These are phyloP conservation scores for Lamellibrachia columna DNA, from an alignment of 2,888 invertebrate species.

Conservation along the genomic window DNA sequence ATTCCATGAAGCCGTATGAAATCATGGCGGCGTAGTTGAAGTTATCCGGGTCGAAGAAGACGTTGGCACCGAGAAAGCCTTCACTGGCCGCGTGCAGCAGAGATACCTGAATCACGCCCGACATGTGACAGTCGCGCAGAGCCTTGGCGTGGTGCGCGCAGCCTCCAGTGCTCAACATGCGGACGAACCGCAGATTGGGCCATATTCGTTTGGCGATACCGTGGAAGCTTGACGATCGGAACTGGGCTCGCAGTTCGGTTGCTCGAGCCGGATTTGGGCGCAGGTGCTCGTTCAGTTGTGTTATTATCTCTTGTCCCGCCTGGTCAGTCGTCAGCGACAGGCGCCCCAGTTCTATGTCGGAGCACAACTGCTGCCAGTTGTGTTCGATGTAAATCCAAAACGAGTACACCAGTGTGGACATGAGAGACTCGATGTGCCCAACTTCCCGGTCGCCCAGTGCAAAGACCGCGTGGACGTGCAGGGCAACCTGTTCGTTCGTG, in stretches of 20 bases:
- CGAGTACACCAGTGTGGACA: constrained; percentile 42
- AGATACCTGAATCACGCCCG: constrained; percentile 38
- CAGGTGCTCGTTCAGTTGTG: constrained; percentile 21
- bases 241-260: constrained; percentile 51
- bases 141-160: constrained; percentile 38
- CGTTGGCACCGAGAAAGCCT: constrained; percentile 49
- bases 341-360: constrained; percentile 40
- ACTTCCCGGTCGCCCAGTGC: constrained; percentile 40
- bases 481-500: constrained; percentile 37
- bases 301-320: not conserved
- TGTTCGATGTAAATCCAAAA: constrained; percentile 41
- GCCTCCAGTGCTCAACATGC: constrained; percentile 42
- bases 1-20: constrained; percentile 41
- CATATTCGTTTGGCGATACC: constrained; percentile 46
- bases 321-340: not conserved
- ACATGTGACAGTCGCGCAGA: constrained; percentile 31
- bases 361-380: constrained; percentile 42
- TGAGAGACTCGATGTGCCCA: constrained; percentile 38
- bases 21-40: constrained; percentile 30
- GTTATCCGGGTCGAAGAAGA: constrained; percentile 25
- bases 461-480: constrained; percentile 45
- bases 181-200: constrained; percentile 39
- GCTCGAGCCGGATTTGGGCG: constrained; percentile 54
- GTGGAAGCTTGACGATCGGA: constrained; percentile 38
- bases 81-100: constrained; percentile 58